Conservation (phyloP, 2,888 invertebrate genomes). For the Euplagia quadripunctaria region DNA sequence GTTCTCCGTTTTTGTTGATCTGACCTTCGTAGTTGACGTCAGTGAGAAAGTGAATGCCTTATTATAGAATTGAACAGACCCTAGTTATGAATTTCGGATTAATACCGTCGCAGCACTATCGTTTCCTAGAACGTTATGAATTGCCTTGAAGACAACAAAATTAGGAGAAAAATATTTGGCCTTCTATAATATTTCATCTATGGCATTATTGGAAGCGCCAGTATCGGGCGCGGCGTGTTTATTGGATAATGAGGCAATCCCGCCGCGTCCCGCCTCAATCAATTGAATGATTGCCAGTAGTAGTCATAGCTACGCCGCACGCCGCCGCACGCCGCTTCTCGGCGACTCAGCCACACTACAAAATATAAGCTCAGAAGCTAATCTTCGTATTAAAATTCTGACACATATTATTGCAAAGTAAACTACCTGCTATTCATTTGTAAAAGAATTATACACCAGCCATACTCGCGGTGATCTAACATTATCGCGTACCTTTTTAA, state of each 20-base stretch:
- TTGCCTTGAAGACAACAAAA: constrained; percentile 10
- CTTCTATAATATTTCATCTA: constrained; percentile 43
- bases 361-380: constrained; percentile 11
- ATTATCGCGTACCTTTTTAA: neutral
- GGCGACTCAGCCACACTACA: neutral
- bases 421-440: neutral
- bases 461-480: neutral
- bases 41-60: constrained; percentile 46
- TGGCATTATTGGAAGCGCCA: constrained; percentile 57
- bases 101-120: constrained; percentile 20
- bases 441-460: neutral
- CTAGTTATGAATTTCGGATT: constrained; percentile 39
- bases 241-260: constrained; percentile 81
- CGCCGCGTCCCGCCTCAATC: constrained; percentile 70
- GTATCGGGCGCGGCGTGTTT: constrained; percentile 68
- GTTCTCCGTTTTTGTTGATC: constrained; percentile 47
- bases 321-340: constrained; percentile 28
- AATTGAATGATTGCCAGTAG: constrained; percentile 77
- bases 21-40: constrained; percentile 51
- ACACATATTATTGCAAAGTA: neutral
- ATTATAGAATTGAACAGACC: constrained; percentile 10
- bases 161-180: constrained; percentile 40
- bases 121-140: constrained; percentile 30
- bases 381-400: neutral
- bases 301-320: constrained; percentile 67